phyloP scores from a whole-genome alignment of 2,113 vertebrate genomes.

The Corythoichthys intestinalis region DNA sequence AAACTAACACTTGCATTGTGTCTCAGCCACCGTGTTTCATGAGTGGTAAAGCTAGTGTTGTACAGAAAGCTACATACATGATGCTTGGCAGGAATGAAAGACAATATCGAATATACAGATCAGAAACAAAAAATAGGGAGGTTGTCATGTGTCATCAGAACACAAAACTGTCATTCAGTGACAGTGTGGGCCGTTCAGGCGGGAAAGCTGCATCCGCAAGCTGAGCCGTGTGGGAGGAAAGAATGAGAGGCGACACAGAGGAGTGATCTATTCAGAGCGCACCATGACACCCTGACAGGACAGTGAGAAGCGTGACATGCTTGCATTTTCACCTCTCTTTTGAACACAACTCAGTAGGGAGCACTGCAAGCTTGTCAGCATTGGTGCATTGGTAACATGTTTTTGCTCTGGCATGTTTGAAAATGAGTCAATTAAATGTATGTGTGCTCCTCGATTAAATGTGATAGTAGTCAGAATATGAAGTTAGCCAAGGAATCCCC shows the following conservation, averaged over 20 bases:
- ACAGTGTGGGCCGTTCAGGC: constrained; percentile 40
- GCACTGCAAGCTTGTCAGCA: not conserved
- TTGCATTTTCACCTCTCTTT: not conserved
- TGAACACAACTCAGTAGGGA: not conserved
- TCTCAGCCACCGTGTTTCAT: not conserved
- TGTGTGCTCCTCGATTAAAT: not conserved
- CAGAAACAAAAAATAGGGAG: constrained; percentile 19
- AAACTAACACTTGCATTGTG: not conserved
- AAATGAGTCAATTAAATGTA: not conserved
- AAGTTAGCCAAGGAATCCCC: too few species aligned
- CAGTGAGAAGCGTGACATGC: constrained; percentile 18
- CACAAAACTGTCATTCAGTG: constrained; percentile 49
- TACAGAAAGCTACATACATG: not conserved
- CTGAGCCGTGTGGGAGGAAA: constrained; percentile 48
- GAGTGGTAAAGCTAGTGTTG: not conserved
- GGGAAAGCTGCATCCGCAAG: constrained; percentile 34
- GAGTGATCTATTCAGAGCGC: constrained; percentile 36
- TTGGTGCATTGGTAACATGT: not conserved
- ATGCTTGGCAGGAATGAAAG: not conserved
- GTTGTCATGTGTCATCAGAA: constrained; percentile 45
- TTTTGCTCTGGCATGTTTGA: constrained; percentile 2
- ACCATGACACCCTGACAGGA: constrained; percentile 45
- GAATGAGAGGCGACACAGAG: constrained; percentile 41
- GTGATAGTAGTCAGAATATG: not conserved
- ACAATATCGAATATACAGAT: constrained; percentile 10